Base-by-base conservation (phyloP, 2,888 invertebrate species). In the Zygaena filipendulae region DNA sequence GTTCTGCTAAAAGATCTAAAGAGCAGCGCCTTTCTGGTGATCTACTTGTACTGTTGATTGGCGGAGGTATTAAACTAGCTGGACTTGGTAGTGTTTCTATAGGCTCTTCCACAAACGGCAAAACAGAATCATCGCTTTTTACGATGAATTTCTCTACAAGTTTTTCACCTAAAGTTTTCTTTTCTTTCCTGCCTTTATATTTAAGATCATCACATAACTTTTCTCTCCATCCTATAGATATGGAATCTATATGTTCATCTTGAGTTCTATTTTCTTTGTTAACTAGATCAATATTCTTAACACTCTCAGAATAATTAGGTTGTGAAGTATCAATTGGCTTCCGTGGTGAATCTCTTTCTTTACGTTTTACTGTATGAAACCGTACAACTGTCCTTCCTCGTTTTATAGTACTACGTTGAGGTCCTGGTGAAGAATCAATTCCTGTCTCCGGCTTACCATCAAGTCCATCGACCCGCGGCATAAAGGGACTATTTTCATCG, bases 71-170 rank as follows among this genome's bases (percentile, higher is more conserved):
- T n/a, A n/a, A n/a, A 4, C 30, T 30, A 13, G 45, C 39, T 34
- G 44, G 29, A 27, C 27, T 51, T 35, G 47, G 24, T 21, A 31
- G 22, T 21, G 18, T 19, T 18, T 26, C 22, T 1, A 23, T 23
- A 14, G 25, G 22, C 23, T 34, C 23, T 25, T 36, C 27, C 16
- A 25, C 19, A n/a, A n/a, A n/a, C n/a, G n/a, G n/a, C n/a, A n/a
- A n/a, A 13, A 27, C 28, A 23, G 21, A n/a, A 45, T 81, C 62
- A 48, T 83, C 77, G 47, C 87, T 84, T 46, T 83, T 84, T 13
- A 91, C 85, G 22, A 85, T 64, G 52, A 87, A 88, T 54, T 91
- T 90, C 59, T 92, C 91, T 11, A 89, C 82, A 29, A 92, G 68
- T 41, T 87, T 72, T 40, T 90, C 90, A 1, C 91, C 91, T 2